Evolutionary conservation across 2,888 invertebrate species (phyloP), one percentile per base, ranked within the genome.

Genomic region (Synanthedon myopaeformis): DNA sequence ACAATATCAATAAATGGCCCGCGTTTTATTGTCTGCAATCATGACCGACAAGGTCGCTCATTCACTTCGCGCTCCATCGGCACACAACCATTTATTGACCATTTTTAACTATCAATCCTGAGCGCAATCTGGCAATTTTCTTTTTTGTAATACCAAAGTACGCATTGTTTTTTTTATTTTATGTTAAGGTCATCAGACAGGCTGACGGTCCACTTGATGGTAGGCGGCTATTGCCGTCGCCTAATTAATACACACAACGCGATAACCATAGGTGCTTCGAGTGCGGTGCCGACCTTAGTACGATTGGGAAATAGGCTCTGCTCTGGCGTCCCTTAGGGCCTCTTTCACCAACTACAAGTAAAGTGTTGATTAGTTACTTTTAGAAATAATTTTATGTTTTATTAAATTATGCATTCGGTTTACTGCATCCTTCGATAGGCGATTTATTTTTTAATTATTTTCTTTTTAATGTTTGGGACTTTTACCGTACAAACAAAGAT

Each of bases 1-100:
- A 51, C 51, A 23, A 51, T 52, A 41, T 48, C 49, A 45, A 53
- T 52, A 51, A 52, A 52, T 50, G 52, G 42, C 54, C 28, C 35
- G 35, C 35, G 35, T 35, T 8, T 50, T 45, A 53, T 51, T 51
- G 53, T 53, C 56, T 50, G 52, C 49, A 28, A 55, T 52, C 53
- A 52, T 48, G 53, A 17, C 41, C 42, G 49, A 35, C 51, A 53
- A 56, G 56, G 56, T 54, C 52, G 42, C 19, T 53, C 53, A 53
- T 53, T 49, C 51, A 49, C 51, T 55, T 41, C 42, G 42, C 56
- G 56, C 54, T 54, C 54, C 51, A 54, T 41, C 52, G 53, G 12
- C 13, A 42, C n/a, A 12, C 19, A 10, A 35, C 35, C 35, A 35
- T 35, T 35, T 35, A 35, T 35, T 35, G 35, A 35, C 35, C 35